Base-by-base conservation (phyloP, 2,113 vertebrate species). In the Bagarius yarrelli region DNA sequence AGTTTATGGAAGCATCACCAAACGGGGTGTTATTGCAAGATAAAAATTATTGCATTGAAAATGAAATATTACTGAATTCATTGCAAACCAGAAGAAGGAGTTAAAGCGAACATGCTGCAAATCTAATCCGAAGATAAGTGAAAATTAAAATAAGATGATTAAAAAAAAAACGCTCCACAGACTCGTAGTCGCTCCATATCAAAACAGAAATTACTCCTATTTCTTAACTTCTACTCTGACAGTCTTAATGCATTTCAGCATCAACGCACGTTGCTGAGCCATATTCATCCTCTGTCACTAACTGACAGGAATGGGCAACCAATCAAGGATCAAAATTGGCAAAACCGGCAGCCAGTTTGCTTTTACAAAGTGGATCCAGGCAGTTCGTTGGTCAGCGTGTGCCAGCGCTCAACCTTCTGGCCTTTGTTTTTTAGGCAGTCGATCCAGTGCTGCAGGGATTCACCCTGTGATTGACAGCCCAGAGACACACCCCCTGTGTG, bases 371-470 rank as follows among this genome's bases (percentile, higher is more conserved):
- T 87, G 0, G 95, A 94, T 6, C 94, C 95, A 0, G 95, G 92
- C 88, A 96, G 91, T 89, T 96, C 94, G 8, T 95, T 96, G 90
- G 95, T 96, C 88, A 96, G 83, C 23, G 95, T 94, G 90, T 96
- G 95, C 95, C 95, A 96, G 83, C 94, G 94, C 83, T 96, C 95
- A 84, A 95, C 91, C 86, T 93, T 93, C 69, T 79, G 72, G 23
- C 95, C 94, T 0, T 93, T 94, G 88, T 94, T 94, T 84, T 94
- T 95, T 86, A 96, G 91, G 86, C 95, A 95, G 86, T 95, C 93
- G 1, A 94, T 90, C 95, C 95, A 96, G 86, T 96, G 95, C 84
- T 92, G 94, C 55, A 92, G 89, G 19, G 93, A 90, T 8, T 96
- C 95, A 0, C 95, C 95, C 66, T 93, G 92, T 66, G 95, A 91